These are phyloP conservation scores for Pharmacophagus antenor DNA, from an alignment of 2,888 invertebrate species.

Conservation along the genomic window DNA sequence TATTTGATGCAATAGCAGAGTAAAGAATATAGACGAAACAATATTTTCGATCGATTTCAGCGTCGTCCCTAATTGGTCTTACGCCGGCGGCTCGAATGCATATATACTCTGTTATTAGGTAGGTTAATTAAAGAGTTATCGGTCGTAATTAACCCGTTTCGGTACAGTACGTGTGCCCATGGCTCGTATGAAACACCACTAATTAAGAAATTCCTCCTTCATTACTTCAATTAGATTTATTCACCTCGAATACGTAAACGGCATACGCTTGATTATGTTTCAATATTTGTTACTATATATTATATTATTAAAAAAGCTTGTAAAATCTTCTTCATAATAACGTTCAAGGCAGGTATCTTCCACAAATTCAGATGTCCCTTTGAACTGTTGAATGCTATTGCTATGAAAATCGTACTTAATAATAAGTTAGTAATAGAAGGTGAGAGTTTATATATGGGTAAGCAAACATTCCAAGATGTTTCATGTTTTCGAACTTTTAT, in stretches of 20 bases:
- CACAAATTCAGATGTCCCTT: too few relatives aligned
- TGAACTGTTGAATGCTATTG: too few relatives aligned
- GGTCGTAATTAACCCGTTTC: conserved; percentile 75
- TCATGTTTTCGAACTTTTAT: too few relatives aligned
- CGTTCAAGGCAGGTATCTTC: too few relatives aligned
- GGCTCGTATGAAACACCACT: conserved; percentile 69
- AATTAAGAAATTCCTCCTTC: conserved; percentile 78
- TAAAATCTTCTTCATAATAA: background rate
- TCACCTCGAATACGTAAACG: conserved; percentile 49
- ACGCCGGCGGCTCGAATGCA: conserved; percentile 62
- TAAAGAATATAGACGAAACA: conserved; percentile 28
- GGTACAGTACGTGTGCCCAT: conserved; percentile 71
- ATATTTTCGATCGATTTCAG: conserved; percentile 51
- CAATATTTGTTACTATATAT: conserved; percentile 11
- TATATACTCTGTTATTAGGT: conserved; percentile 75
- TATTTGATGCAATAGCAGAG: conserved; percentile 14
- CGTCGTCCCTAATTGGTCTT: conserved; percentile 61
- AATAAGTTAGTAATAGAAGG: too few relatives aligned
- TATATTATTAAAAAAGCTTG: background rate
- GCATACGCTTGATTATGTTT: conserved; percentile 2
- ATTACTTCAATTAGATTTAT: conserved; percentile 75
- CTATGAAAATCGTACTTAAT: too few relatives aligned
- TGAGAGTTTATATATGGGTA: too few relatives aligned
- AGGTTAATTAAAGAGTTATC: conserved; percentile 80
- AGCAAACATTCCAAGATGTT: too few relatives aligned